Conservation (phyloP, 2,113 vertebrate genomes). For the Hyperopisus bebe region DNA sequence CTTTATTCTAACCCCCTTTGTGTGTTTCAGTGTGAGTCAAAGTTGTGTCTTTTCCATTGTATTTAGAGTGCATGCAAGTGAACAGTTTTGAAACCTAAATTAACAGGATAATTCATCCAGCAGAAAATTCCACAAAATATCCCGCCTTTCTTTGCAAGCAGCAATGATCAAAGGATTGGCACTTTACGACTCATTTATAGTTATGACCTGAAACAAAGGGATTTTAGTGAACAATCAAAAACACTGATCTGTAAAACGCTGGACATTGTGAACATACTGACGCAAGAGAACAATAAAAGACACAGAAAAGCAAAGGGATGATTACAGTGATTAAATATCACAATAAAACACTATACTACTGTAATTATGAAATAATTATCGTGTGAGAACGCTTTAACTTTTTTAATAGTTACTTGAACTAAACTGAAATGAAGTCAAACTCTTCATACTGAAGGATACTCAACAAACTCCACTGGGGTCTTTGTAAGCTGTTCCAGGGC, state of each 20-base stretch:
- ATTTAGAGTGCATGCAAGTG: not conserved
- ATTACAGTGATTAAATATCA: not conserved
- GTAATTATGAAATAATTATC: not conserved
- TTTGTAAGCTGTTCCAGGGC: slow-evolving; percentile 94
- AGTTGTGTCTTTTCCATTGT: not conserved
- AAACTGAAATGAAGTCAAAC: not conserved
- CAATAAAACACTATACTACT: not conserved
- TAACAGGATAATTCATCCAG: not conserved
- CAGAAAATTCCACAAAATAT: not conserved
- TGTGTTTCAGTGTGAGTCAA: not conserved
- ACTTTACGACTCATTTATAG: not conserved
- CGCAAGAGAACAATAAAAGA: not conserved
- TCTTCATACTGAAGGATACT: slow-evolving; percentile 79
- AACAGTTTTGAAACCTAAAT: not conserved
- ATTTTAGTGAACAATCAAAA: not conserved
- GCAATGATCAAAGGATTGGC: not conserved
- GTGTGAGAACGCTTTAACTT: not conserved
- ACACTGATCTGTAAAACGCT: not conserved
- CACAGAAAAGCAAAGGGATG: not conserved
- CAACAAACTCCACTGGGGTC: slow-evolving; percentile 96
- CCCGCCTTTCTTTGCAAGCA: not conserved
- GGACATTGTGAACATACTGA: not conserved
- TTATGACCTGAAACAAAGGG: not conserved
- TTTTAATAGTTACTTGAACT: not conserved
- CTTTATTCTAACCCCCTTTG: not conserved